Evolutionary conservation across 2,888 invertebrate species (phyloP).

Genomic region (Tenthredo mesomela): DNA sequence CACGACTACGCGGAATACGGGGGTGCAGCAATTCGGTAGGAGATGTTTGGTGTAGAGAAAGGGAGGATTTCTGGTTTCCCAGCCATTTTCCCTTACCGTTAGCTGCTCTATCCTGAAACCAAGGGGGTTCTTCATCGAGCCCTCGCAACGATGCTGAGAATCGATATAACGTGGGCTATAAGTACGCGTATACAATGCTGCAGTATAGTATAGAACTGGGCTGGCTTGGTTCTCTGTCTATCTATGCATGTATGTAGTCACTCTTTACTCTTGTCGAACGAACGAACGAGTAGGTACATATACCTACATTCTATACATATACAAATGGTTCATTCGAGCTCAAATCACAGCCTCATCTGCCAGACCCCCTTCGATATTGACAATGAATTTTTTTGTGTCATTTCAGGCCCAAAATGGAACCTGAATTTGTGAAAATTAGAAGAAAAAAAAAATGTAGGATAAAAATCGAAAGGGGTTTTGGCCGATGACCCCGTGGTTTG

Average conservation of each 20-base stretch:
- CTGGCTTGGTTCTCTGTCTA: not conserved
- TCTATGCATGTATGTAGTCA: not conserved
- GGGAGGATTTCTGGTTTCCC: constrained; percentile 8
- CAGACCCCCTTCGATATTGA: too few species aligned
- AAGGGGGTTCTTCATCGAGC: not conserved
- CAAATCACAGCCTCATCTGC: too few species aligned
- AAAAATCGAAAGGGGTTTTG: too few species aligned
- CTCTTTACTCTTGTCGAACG: constrained; percentile 2
- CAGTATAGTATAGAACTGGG: not conserved
- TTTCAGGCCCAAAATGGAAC: too few species aligned
- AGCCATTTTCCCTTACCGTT: constrained; percentile 6
- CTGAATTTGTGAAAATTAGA: too few species aligned
- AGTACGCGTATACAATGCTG: constrained; percentile 34
- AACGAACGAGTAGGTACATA: not conserved
- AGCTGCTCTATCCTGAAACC: not conserved
- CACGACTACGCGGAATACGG: constrained; percentile 5
- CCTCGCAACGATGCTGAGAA: constrained; percentile 15
- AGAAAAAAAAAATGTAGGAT: too few species aligned
- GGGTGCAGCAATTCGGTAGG: not conserved
- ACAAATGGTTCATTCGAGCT: not conserved
- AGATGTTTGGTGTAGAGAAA: not conserved
- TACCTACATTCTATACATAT: not conserved
- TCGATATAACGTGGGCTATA: constrained; percentile 26
- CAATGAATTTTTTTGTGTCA: too few species aligned
- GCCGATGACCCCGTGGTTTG: too few species aligned